phyloP scores from a whole-genome alignment of 2,888 invertebrate species.

The Dusona sp. region DNA sequence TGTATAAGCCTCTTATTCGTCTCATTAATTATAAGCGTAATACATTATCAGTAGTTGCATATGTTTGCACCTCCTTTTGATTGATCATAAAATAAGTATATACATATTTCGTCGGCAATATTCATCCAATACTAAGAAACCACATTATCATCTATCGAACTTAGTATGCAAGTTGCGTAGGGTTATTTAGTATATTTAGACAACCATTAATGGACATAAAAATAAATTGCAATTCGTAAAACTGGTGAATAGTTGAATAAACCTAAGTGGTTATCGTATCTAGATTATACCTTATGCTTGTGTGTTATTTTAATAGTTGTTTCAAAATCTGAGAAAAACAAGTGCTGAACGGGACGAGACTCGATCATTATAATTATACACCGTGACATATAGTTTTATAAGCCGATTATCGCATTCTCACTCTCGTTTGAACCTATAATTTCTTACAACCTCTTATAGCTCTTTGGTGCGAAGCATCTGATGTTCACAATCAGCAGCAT shows the following conservation, averaged over 20 bases:
- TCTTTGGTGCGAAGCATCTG: slow-evolving; percentile 39
- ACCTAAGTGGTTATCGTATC: background rate
- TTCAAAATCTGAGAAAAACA: slow-evolving; percentile 15
- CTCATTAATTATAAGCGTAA: no score
- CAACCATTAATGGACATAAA: slow-evolving; percentile 1
- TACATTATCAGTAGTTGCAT: background rate
- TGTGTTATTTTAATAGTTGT: background rate
- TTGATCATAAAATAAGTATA: background rate
- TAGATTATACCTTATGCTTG: background rate
- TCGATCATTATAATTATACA: slow-evolving; percentile 52
- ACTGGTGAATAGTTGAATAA: background rate
- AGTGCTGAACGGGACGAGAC: slow-evolving; percentile 19
- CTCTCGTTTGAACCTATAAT: slow-evolving; percentile 32
- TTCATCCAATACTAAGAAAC: background rate
- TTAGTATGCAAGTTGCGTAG: background rate
- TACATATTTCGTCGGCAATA: background rate
- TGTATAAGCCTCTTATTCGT: no score
- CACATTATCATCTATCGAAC: background rate
- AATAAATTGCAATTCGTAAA: background rate
- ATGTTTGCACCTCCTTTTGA: background rate
- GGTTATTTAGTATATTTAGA: background rate
- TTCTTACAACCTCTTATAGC: slow-evolving; percentile 34
- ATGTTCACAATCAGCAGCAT: slow-evolving; percentile 2
- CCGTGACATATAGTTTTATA: slow-evolving; percentile 50
- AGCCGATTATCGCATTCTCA: slow-evolving; percentile 40